Evolutionary conservation across 2,888 invertebrate species (phyloP).

Genomic region (Heliconius sara): DNA sequence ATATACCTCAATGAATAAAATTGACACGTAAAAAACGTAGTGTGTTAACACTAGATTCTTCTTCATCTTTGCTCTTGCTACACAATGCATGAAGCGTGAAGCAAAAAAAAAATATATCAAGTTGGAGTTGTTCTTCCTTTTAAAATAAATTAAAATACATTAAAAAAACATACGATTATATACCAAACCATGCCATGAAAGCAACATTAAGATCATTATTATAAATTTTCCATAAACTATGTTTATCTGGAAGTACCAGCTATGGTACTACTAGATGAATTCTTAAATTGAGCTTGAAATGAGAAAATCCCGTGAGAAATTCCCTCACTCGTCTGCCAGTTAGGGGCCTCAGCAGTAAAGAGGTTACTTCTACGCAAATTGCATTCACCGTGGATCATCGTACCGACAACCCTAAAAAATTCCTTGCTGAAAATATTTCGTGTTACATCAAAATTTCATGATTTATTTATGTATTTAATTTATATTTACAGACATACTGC

Average conservation of each 20-base stretch:
- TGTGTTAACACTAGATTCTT: no score
- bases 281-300: slow-evolving; percentile 78
- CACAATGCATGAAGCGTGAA: no score
- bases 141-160: no score
- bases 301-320: slow-evolving; percentile 70
- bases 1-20: no score
- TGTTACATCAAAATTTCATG: slow-evolving; percentile 2
- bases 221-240: slow-evolving; percentile 36
- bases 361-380: slow-evolving; percentile 76
- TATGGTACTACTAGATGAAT: slow-evolving; percentile 49
- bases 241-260: slow-evolving; percentile 37
- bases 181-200: neutral
- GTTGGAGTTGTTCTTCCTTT: no score
- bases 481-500: neutral
- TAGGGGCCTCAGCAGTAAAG: slow-evolving; percentile 62
- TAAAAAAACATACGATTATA: neutral
- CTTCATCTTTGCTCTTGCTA: no score
- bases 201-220: neutral
- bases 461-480: slow-evolving; percentile 35
- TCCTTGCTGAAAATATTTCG: slow-evolving; percentile 37
- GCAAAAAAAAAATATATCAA: no score
- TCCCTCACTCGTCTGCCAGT: slow-evolving; percentile 54
- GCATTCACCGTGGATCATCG: slow-evolving; percentile 63
- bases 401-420: slow-evolving; percentile 60
- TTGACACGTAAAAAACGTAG: no score